A percentile compares a stretch with the other conserved stretches of the same genome.
phyloP scores from a whole-genome alignment of 2,797 vertebrate species.

The Tangara arthus region DNA sequence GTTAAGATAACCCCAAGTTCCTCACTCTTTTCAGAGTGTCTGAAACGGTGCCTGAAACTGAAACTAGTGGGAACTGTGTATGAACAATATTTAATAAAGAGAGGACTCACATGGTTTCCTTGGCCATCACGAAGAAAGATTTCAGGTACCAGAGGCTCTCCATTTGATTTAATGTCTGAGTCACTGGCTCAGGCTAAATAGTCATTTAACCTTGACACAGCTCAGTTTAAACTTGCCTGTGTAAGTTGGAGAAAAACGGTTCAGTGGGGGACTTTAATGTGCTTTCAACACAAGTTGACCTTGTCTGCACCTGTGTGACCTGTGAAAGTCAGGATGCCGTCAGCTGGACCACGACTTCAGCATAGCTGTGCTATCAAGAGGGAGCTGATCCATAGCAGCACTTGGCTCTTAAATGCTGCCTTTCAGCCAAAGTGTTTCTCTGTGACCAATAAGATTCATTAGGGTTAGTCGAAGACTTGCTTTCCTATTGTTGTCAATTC shows the following conservation, averaged over 20 bases:
- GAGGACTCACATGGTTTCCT: background rate
- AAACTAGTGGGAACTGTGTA: background rate
- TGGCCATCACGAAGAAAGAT: background rate
- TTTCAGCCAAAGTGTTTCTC: background rate
- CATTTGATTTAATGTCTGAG: background rate
- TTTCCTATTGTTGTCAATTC: background rate
- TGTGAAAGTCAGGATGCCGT: background rate
- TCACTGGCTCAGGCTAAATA: background rate
- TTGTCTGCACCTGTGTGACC: background rate
- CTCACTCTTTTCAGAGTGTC: background rate
- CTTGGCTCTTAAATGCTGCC: background rate
- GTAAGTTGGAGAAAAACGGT: background rate
- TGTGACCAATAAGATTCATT: background rate
- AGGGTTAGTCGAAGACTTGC: background rate
- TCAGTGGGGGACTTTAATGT: background rate
- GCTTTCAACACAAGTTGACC: background rate
- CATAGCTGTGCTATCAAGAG: background rate
- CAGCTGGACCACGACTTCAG: background rate
- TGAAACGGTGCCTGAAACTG: background rate
- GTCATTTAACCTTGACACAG: background rate
- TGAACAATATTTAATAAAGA: background rate
- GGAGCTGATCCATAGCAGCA: background rate
- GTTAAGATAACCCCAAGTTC: background rate
- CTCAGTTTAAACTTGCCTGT: background rate
- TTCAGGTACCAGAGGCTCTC: background rate